These are phyloP conservation scores for Rotaria magnacalcarata DNA, from an alignment of 2,888 invertebrate genomes.

Conservation along the genomic window DNA sequence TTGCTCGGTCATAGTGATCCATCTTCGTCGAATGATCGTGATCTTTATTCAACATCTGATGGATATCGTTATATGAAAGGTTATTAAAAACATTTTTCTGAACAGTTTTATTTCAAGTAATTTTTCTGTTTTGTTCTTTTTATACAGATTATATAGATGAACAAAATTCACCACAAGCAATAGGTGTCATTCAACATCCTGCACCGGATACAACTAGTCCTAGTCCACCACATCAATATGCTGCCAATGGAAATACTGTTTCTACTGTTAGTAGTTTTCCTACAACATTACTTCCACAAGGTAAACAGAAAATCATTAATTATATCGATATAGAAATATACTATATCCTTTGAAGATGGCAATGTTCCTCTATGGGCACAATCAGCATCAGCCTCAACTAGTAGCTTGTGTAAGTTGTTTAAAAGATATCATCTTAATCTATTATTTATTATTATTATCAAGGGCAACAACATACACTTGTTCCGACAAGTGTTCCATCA, in stretches of 20 bases:
- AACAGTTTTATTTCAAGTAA: background rate
- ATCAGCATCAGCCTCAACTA: background rate
- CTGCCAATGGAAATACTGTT: background rate
- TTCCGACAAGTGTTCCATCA: background rate
- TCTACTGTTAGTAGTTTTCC: background rate
- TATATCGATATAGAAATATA: too few species aligned
- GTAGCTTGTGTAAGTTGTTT: background rate
- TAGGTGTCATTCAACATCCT: slow-evolving; percentile 2
- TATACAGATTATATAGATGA: background rate
- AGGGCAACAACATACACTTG: slow-evolving; percentile 15
- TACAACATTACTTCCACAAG: background rate
- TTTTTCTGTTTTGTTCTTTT: background rate
- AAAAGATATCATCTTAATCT: background rate
- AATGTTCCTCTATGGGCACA: background rate
- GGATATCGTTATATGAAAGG: slow-evolving; percentile 27
- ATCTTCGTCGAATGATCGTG: slow-evolving; percentile 21
- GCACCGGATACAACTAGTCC: slow-evolving; percentile 24
- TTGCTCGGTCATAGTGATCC: slow-evolving; percentile 13
- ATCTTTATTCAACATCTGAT: slow-evolving; percentile 14
- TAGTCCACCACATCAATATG: slow-evolving; percentile 29
- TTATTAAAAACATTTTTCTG: background rate
- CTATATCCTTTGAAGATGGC: background rate
- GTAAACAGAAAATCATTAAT: background rate
- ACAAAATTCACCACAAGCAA: slow-evolving; percentile 11
- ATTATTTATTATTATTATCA: background rate